Conservation (phyloP, 1,140 invertebrate species). For the Solenopsis invicta region DNA sequence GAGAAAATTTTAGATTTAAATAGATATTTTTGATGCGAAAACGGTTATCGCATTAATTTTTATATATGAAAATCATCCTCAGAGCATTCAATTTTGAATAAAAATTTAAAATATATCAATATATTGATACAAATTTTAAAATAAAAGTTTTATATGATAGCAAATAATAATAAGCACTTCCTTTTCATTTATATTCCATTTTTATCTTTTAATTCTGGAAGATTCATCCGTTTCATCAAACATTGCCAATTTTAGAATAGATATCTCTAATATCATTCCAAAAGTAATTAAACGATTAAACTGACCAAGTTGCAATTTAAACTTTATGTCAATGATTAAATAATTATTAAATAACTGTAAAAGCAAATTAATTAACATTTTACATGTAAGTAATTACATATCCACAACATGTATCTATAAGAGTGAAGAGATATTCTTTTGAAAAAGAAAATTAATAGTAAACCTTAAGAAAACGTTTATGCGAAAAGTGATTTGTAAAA, state of each 20-base stretch:
- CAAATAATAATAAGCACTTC: background rate
- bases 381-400: background rate
- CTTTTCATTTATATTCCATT: background rate
- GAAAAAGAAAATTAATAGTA: background rate
- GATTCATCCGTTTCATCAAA: background rate
- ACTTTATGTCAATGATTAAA: background rate
- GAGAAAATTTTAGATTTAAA: background rate
- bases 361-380: background rate
- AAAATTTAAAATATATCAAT: background rate
- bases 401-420: background rate
- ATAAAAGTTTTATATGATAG: background rate
- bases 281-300: background rate
- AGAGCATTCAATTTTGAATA: background rate
- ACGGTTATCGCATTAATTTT: background rate
- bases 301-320: background rate
- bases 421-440: background rate
- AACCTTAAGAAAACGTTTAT: background rate
- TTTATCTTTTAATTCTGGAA: background rate
- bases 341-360: background rate
- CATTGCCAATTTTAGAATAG: background rate
- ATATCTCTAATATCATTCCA: background rate
- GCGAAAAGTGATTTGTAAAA: slow-evolving; percentile 9
- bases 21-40: background rate
- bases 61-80: background rate
- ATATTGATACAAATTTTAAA: background rate